Conservation (phyloP, 2,113 vertebrate genomes). For the Empidonax traillii region DNA sequence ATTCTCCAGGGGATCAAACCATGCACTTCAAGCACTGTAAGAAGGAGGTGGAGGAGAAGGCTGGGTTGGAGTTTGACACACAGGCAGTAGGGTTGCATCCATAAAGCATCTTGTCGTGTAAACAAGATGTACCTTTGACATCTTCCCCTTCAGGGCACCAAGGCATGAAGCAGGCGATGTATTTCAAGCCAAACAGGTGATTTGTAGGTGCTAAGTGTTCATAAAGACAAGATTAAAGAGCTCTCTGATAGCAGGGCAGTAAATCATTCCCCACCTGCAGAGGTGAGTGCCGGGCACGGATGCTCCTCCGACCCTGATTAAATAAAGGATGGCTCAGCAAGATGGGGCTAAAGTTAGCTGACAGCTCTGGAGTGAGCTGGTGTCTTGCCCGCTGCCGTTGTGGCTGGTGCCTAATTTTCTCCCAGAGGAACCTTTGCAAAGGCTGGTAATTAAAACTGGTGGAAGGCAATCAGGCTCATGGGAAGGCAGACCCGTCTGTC, state of each 20-base stretch:
- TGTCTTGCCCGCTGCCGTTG: neutral
- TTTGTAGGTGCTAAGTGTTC: constrained; percentile 61
- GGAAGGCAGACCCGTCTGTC: neutral
- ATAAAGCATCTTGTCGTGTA: constrained; percentile 59
- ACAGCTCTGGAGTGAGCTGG: constrained; percentile 41
- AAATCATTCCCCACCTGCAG: constrained; percentile 54
- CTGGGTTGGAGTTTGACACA: neutral
- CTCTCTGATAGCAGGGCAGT: constrained; percentile 27
- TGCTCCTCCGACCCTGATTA: constrained; percentile 49
- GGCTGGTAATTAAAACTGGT: constrained; percentile 53
- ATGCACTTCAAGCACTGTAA: neutral
- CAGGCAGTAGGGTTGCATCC: neutral
- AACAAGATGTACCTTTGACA: constrained; percentile 68
- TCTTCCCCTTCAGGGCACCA: constrained; percentile 42
- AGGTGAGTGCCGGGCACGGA: neutral
- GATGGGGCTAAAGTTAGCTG: constrained; percentile 14
- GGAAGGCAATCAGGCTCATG: constrained; percentile 20
- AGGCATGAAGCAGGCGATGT: constrained; percentile 43
- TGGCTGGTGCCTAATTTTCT: constrained; percentile 36
- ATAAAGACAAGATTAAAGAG: constrained; percentile 70
- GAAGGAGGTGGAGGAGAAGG: neutral
- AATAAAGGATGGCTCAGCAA: constrained; percentile 37
- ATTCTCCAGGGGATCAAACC: neutral
- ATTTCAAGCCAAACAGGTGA: constrained; percentile 59
- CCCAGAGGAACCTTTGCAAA: constrained; percentile 32